Evolutionary conservation across 1,140 invertebrate species (phyloP).

Genomic region (Elymnias hypermnestra): DNA sequence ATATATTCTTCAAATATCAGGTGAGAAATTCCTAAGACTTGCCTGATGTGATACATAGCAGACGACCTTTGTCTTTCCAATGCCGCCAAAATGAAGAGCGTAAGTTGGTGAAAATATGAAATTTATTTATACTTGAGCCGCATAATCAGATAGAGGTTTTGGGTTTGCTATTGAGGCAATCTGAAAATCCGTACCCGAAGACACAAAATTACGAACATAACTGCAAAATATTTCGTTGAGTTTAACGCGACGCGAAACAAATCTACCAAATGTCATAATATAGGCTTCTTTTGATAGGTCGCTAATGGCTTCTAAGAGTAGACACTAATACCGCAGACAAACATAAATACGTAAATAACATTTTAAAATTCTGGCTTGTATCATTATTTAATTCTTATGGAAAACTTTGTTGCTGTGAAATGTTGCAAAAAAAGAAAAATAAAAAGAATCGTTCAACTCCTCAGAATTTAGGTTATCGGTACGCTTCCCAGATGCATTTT

Average conservation of each 20-base stretch:
- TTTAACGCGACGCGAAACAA: constrained; percentile 17
- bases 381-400: no score
- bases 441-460: no score
- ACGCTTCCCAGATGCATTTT: no score
- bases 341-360: not conserved
- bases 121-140: constrained; percentile 7
- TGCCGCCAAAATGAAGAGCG: constrained; percentile 15
- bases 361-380: not conserved
- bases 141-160: no score
- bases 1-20: not conserved
- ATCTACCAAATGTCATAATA: constrained; percentile 12
- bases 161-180: no score
- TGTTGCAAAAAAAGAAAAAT: no score
- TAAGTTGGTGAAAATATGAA: constrained; percentile 17
- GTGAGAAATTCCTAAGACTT: not conserved
- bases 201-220: constrained; percentile 13
- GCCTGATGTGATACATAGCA: not conserved
- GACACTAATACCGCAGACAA: not conserved
- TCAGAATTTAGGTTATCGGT: no score
- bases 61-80: no score
- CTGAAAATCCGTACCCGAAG: not conserved
- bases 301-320: not conserved
- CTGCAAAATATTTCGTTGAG: constrained; percentile 18
- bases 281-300: not conserved
- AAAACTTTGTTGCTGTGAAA: no score